Evolutionary conservation across 2,797 vertebrate genomes (phyloP), one percentile per base, ranked within the genome.

Genomic region (Kryptolebias ocellatus): DNA sequence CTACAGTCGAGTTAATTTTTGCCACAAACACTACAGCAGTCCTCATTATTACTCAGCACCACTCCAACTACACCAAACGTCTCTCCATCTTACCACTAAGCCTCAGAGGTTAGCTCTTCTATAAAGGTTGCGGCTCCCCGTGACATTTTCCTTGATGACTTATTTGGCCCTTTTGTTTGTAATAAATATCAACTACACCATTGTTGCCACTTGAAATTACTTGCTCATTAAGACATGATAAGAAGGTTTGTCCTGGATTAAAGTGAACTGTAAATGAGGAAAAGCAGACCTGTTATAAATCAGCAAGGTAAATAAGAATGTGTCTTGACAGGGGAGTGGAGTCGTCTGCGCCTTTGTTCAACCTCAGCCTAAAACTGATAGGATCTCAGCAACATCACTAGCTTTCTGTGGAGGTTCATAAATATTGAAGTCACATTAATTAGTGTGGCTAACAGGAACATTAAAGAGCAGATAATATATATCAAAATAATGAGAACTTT

Each of bases 61-160:
- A 27, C 75, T 75, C 67, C 72, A 56, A 63, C 56, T 53, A 47
- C 29, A 47, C 57, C 68, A 64, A 87, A 80, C 64, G 53, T 66
- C 80, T 78, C 69, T 70, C 70, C 75, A 68, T 85, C 77, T 76
- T 59, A 49, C 53, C 63, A 51, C 61, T 18, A 60, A 77, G 80
- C 80, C 69, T 87, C 73, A 90, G 91, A 91, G 85, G 90, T 89
- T 83, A 85, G 61, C 70, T 61, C 47, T 15, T 49, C 51, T 53
- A 11, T 61, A 90, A 92, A 93, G 92, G 90, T 92, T 79, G 88
- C 74, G 5, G 69, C 76, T 74, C 85, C 52, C 28, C 14, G 69
- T 90, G 92, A 85, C 91, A 91, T 92, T 93, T 92, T 49, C 64
- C 71, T 53, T 76, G 74, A 89, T 87, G 80, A 79, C 90, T 90